phyloP scores from a whole-genome alignment of 1,140 invertebrate species.

The Phortica variegata region DNA sequence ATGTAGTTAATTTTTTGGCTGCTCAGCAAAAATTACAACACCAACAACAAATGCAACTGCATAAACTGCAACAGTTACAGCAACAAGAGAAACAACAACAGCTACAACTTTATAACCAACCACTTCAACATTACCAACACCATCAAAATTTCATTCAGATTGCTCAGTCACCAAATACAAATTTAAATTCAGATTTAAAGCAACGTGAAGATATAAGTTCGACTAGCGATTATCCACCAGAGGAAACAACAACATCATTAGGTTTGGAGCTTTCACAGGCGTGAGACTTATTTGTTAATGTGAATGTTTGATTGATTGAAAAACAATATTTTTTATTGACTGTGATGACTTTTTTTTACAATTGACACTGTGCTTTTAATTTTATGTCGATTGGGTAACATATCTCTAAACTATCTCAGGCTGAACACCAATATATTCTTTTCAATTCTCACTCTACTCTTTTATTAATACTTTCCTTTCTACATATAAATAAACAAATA shows the following conservation, averaged over 20 bases:
- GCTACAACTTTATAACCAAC: conserved; percentile 1
- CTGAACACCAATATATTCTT: no score
- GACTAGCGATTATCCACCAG: no score
- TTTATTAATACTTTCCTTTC: no score
- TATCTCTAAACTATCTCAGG: no score
- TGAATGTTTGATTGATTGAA: not conserved
- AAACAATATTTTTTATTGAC: conserved; percentile 42
- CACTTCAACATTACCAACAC: conserved; percentile 3
- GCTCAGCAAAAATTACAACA: conserved; percentile 30
- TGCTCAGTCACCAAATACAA: conserved; percentile 1
- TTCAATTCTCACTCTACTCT: no score
- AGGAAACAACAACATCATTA: not conserved
- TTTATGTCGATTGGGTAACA: no score
- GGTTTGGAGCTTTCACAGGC: no score
- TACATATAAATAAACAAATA: no score
- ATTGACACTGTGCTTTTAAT: no score
- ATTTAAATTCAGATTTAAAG: no score
- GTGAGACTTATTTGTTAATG: not conserved
- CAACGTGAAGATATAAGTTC: no score
- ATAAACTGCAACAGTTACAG: conserved; percentile 20
- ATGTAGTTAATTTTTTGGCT: conserved; percentile 37
- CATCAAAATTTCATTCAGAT: conserved; percentile 13
- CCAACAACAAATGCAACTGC: conserved; percentile 11
- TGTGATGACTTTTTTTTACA: conserved; percentile 45
- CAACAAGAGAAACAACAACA: not conserved